phyloP scores from a whole-genome alignment of 2,113 vertebrate genomes.

The Pantherophis guttatus region DNA sequence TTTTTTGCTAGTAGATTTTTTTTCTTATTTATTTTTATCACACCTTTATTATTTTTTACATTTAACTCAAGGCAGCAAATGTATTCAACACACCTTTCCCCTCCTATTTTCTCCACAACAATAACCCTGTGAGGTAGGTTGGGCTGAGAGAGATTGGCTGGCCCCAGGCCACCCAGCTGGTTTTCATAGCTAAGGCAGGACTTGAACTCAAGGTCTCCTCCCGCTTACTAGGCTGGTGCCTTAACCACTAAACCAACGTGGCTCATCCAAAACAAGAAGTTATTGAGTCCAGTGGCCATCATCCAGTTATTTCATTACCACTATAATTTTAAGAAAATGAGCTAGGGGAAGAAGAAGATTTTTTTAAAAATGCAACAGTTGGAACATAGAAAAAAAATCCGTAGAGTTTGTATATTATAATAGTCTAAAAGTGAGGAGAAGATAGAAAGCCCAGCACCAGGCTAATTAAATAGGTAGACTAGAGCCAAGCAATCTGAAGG shows the following conservation, averaged over 20 bases:
- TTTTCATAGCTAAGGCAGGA: not conserved
- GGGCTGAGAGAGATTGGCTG: not conserved
- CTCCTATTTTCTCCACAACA: not conserved
- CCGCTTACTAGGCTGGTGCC: not conserved
- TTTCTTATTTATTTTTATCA: not conserved
- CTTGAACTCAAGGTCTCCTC: not conserved
- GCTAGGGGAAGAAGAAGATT: not conserved
- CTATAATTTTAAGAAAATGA: not conserved
- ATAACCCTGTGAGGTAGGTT: not conserved
- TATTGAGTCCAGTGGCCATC: not conserved
- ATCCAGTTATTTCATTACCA: not conserved
- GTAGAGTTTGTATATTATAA: not conserved
- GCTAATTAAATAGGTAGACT: not conserved
- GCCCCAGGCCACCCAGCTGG: not conserved
- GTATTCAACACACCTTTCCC: not conserved
- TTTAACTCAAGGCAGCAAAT: not conserved
- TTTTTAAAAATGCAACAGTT: not conserved
- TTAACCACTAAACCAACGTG: not conserved
- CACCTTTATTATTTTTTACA: not conserved
- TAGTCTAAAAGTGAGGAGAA: not conserved
- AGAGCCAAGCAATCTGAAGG: not conserved
- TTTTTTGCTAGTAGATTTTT: not conserved
- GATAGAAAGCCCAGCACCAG: not conserved
- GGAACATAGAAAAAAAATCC: not conserved
- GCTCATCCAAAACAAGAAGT: not conserved